A percentile compares a stretch with the other conserved stretches of the same genome.
Conservation (phyloP, 2,888 invertebrate genomes). For the Hemaris fuciformis region DNA sequence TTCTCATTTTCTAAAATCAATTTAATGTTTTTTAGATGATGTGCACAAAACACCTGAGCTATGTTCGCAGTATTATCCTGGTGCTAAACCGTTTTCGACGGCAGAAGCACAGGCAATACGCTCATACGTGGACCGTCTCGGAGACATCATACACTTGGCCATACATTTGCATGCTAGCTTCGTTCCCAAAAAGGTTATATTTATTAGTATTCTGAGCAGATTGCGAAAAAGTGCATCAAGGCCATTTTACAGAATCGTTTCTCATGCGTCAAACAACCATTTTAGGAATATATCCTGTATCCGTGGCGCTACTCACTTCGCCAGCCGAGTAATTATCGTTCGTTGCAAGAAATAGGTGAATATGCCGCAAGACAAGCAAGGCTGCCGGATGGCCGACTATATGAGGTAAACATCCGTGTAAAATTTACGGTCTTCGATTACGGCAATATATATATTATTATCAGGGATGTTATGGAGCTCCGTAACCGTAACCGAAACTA, state of each 20-base stretch:
- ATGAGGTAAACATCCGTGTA: conserved; percentile 49
- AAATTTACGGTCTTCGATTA: neutral
- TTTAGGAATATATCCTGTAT: conserved; percentile 67
- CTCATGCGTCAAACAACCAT: conserved; percentile 6
- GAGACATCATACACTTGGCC: conserved; percentile 53
- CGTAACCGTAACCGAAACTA: too few relatives aligned
- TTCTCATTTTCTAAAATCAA: too few relatives aligned
- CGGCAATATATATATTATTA: neutral
- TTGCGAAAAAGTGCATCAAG: neutral
- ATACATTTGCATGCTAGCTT: conserved; percentile 71
- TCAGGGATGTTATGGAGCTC: too few relatives aligned
- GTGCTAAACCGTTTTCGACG: conserved; percentile 62
- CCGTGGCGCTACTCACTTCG: conserved; percentile 71
- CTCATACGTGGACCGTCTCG: conserved; percentile 55
- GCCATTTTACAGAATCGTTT: neutral
- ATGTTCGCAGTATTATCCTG: conserved; percentile 69
- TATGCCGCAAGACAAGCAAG: conserved; percentile 68
- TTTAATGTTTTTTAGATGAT: too few relatives aligned
- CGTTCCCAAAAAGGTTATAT: conserved; percentile 56
- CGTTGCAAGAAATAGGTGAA: conserved; percentile 69
- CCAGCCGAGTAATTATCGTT: conserved; percentile 59
- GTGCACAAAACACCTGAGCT: conserved; percentile 58
- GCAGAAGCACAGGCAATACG: conserved; percentile 64
- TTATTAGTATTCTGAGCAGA: neutral
- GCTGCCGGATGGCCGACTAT: conserved; percentile 63